Base-by-base conservation (phyloP, 2,888 invertebrate species). In the Phyllotreta striolata region DNA sequence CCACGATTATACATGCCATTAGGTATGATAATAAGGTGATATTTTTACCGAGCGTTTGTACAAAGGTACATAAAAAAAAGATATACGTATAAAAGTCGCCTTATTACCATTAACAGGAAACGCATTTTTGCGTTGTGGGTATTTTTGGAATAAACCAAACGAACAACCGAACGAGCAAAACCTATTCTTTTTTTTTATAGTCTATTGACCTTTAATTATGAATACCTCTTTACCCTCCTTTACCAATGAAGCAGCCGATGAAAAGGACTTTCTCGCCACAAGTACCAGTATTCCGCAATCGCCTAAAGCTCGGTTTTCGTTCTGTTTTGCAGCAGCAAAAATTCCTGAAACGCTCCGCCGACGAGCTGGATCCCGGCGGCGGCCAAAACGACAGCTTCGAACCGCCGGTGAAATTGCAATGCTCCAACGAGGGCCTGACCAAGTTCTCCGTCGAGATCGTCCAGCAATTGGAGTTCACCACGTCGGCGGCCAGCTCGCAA, bases 361-460 rank as follows among this genome's bases (percentile, higher is more conserved):
- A 87, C 80, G 89, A 89, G 75, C 86, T 88, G 83, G 88, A 85
- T 71, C 79, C 84, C 63, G 78, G 81, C 34, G 57, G 73, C 12
- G 69, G 60, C 9, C 69, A 72, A 5, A 60, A 64, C n/a, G 83
- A 82, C 63, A 83, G 80, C 66, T 88, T 88, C 78, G 92, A 92
- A 79, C 92, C 92, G 55, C 91, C 92, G 64, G 89, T 91, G 66
- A 93, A 92, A 81, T 82, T 89, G 73, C 84, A 83, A 24, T 55
- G 55, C 47, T 80, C 82, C 60, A 84, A 84, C 71, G 87, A 87
- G 73, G 78, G 78, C 14, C 74, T 80, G 55, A 88, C 89, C 67
- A 94, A 94, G 81, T 94, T 95, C 83, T 93, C 93, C 3, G 94
- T 95, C 66, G 94, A 95, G 83, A 95, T 95, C 74, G 95, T 95